Evolutionary conservation across 2,113 vertebrate species (phyloP).

Genomic region (Macquaria australasica): DNA sequence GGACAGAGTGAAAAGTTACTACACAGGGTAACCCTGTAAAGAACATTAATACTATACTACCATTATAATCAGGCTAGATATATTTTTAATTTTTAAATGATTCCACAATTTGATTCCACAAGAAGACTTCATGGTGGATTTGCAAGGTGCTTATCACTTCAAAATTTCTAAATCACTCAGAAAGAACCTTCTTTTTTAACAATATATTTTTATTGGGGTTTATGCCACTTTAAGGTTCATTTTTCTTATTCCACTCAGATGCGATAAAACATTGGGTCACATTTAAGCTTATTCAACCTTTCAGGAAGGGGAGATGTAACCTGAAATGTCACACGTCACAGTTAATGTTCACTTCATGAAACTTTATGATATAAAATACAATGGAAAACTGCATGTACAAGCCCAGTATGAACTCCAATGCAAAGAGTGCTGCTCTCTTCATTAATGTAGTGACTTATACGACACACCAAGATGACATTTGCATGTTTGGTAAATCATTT

Average conservation of each 20-base stretch:
- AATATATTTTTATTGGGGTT: not conserved
- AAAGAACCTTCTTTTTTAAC: not conserved
- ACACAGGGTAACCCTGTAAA: not conserved
- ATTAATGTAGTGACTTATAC: not conserved
- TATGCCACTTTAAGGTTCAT: not conserved
- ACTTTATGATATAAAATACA: not conserved
- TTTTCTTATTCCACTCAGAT: not conserved
- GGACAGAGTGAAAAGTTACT: not conserved
- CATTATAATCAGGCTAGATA: not conserved
- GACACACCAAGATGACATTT: not conserved
- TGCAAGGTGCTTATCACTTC: not conserved
- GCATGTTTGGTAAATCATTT: slow-evolving; percentile 13
- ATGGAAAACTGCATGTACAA: not conserved
- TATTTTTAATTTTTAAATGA: not conserved
- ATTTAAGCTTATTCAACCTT: not conserved
- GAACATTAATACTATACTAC: not conserved
- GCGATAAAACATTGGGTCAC: not conserved
- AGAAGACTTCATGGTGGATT: not conserved
- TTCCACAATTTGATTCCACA: not conserved
- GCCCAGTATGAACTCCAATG: not conserved
- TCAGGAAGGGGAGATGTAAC: not conserved
- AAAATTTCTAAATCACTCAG: not conserved
- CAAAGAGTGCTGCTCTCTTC: not conserved
- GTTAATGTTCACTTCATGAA: slow-evolving; percentile 6
- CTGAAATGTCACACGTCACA: not conserved